A percentile compares a stretch with the other conserved stretches of the same genome.
These are phyloP conservation scores for Macrobrachium rosenbergii DNA, from an alignment of 1,140 invertebrate species.

Conservation along the genomic window DNA sequence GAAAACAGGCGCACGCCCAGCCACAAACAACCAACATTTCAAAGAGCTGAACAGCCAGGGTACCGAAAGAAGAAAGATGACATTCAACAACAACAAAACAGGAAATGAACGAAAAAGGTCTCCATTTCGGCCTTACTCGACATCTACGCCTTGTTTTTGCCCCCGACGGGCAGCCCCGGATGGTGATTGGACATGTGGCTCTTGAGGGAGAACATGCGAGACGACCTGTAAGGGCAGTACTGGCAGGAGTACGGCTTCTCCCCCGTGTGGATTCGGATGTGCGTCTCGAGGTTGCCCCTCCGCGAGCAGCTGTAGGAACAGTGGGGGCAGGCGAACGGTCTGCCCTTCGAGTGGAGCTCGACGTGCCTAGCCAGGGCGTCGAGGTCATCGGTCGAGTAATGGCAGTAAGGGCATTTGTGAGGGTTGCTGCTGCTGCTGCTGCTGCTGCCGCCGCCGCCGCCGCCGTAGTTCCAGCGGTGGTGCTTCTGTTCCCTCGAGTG, in stretches of 20 bases:
- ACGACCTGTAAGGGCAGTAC: constrained; percentile 46
- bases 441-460: constrained; percentile 14
- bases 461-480: neutral
- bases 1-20: no score
- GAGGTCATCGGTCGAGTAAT: constrained; percentile 24
- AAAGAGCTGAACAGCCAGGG: no score
- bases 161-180: neutral
- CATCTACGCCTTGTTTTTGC: no score
- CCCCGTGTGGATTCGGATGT: constrained; percentile 50
- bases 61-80: no score
- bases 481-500: neutral
- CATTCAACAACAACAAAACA: no score
- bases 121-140: no score
- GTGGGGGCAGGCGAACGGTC: constrained; percentile 44
- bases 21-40: no score
- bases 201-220: constrained; percentile 53
- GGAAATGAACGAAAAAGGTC: no score
- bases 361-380: constrained; percentile 40
- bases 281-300: constrained; percentile 48
- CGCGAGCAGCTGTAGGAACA: constrained; percentile 51
- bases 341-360: constrained; percentile 35
- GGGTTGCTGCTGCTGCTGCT: constrained; percentile 27
- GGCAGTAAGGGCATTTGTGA: constrained; percentile 56
- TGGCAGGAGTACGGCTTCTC: constrained; percentile 48
- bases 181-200: constrained; percentile 47